A percentile compares a stretch with the other conserved stretches of the same genome.
phyloP scores from a whole-genome alignment of 2,888 invertebrate species.

The Acanthosepion pharaonis region DNA sequence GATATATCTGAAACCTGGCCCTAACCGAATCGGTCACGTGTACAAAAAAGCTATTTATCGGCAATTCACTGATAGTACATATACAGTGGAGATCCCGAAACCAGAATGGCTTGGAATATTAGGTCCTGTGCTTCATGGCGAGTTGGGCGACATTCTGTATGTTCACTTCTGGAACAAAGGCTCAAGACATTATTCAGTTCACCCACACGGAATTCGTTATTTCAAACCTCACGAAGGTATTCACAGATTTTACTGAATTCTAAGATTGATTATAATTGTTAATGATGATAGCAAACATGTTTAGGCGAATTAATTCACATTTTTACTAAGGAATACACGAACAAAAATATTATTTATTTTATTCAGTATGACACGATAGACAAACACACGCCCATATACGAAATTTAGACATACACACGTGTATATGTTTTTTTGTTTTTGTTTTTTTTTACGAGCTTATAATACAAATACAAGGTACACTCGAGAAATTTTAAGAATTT shows the following conservation, averaged over 20 bases:
- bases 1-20: slow-evolving; percentile 51
- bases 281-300: too few relatives aligned
- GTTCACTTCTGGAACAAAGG: slow-evolving; percentile 57
- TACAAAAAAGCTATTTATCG: slow-evolving; percentile 56
- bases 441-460: too few relatives aligned
- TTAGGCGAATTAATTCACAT: too few relatives aligned
- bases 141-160: slow-evolving; percentile 54
- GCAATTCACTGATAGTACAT: slow-evolving; percentile 54
- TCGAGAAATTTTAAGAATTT: too few relatives aligned
- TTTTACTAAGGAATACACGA: too few relatives aligned
- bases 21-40: slow-evolving; percentile 54
- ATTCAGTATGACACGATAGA: not conserved
- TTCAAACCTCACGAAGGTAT: slow-evolving; percentile 57
- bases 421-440: not conserved
- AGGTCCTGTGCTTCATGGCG: slow-evolving; percentile 55
- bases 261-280: too few relatives aligned
- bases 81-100: slow-evolving; percentile 48
- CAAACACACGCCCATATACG: not conserved
- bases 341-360: not conserved
- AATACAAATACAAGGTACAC: too few relatives aligned
- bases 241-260: not conserved
- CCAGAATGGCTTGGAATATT: slow-evolving; percentile 54
- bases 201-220: slow-evolving; percentile 60
- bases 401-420: not conserved
- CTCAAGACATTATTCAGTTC: slow-evolving; percentile 53